A percentile compares a stretch with the other conserved stretches of the same genome.
phyloP scores from a whole-genome alignment of 2,797 vertebrate genomes.

The Thamnophis elegans region DNA sequence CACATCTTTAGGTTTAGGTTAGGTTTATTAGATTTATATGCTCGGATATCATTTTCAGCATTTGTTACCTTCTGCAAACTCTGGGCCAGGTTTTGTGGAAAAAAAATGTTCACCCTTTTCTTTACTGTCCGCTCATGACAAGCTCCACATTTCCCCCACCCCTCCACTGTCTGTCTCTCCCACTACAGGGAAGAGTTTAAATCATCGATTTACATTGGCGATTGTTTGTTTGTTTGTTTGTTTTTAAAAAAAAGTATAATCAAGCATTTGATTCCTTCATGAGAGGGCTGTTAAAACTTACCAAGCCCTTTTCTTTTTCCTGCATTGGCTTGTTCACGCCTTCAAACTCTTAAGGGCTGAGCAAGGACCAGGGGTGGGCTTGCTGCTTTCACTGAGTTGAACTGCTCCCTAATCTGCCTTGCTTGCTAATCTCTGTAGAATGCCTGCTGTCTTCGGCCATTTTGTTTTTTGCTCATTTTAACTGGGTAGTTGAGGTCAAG shows the following conservation, averaged over 20 bases:
- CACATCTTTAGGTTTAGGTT: not conserved
- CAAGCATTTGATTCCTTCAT: conserved; percentile 34
- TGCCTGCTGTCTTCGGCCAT: conserved; percentile 1
- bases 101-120: conserved; percentile 46
- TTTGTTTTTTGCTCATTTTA: conserved; percentile 24
- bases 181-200: conserved; percentile 25
- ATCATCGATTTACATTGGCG: not conserved
- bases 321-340: not conserved
- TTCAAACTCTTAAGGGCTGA: not conserved
- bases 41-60: not conserved
- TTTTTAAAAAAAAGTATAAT: not conserved
- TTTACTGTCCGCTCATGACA: conserved; percentile 35
- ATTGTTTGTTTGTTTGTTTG: not conserved
- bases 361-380: conserved; percentile 7
- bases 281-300: conserved; percentile 39
- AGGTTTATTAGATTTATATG: too few species aligned
- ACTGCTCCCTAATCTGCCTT: not conserved
- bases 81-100: not conserved
- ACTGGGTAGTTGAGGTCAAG: not conserved
- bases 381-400: not conserved
- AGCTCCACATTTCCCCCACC: not conserved
- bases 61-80: conserved; percentile 18
- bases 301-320: not conserved
- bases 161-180: conserved; percentile 10
- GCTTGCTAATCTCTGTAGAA: conserved; percentile 1